A percentile compares a stretch with the other conserved stretches of the same genome.
These are phyloP conservation scores for Penaeus japonicus DNA, from an alignment of 1,140 invertebrate species.

Conservation along the genomic window DNA sequence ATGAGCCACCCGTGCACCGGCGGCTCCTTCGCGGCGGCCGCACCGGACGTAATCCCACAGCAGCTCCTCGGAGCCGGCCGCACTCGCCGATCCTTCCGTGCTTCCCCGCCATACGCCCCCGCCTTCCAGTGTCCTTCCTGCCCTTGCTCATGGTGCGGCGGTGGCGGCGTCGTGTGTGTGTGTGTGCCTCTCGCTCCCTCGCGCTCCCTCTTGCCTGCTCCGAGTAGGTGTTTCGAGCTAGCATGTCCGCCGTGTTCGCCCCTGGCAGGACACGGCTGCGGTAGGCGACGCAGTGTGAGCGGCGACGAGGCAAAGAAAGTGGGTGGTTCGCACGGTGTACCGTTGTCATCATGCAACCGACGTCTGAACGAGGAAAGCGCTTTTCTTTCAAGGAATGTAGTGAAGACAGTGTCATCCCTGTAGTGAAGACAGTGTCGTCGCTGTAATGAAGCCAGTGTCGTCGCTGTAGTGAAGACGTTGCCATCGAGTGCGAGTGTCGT, in stretches of 20 bases:
- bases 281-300: no score
- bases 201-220: no score
- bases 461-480: background rate
- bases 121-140: background rate
- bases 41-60: conserved; percentile 42
- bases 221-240: no score
- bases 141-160: no score
- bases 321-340: background rate
- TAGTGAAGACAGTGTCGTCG: background rate
- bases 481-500: background rate
- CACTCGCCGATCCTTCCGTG: background rate
- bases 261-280: no score
- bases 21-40: background rate
- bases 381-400: background rate
- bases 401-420: background rate
- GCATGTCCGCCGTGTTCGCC: no score
- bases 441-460: background rate
- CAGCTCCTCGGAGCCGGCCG: background rate
- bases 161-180: no score
- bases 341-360: background rate
- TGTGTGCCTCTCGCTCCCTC: no score
- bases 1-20: background rate
- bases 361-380: background rate
- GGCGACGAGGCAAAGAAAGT: no score
- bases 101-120: background rate